phyloP scores from a whole-genome alignment of 1,140 invertebrate genomes.

The Aradophagus sp. region DNA sequence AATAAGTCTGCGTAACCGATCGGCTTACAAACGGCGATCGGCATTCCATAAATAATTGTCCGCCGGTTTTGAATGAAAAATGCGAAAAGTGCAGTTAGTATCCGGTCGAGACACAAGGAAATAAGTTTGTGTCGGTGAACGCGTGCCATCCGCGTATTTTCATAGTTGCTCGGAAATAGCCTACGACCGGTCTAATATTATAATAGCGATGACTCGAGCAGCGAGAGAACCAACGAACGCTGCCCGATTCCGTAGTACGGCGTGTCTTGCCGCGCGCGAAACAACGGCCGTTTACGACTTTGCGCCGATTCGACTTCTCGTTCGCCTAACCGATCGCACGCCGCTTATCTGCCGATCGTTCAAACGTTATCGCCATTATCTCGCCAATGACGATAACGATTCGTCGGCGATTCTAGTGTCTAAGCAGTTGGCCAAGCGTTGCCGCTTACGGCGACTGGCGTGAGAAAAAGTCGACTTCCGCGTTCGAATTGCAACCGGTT shows the following conservation, averaged over 20 bases:
- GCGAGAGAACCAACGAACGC: slow-evolving; percentile 36
- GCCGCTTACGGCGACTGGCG: no score
- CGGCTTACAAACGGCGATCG: no score
- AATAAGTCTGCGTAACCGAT: no score
- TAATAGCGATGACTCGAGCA: slow-evolving; percentile 67
- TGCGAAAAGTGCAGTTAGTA: no score
- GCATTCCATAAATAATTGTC: no score
- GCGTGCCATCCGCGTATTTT: slow-evolving; percentile 68
- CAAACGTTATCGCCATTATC: slow-evolving; percentile 7
- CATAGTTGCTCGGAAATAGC: slow-evolving; percentile 72
- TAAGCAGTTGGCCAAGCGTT: no score
- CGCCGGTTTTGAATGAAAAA: no score
- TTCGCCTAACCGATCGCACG: background rate
- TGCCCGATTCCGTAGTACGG: slow-evolving; percentile 32
- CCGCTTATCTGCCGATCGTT: background rate
- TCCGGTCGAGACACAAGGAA: slow-evolving; percentile 38
- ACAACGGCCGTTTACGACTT: slow-evolving; percentile 31
- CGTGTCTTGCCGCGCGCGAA: slow-evolving; percentile 40
- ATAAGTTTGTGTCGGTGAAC: slow-evolving; percentile 38
- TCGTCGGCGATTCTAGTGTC: slow-evolving; percentile 12
- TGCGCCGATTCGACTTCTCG: slow-evolving; percentile 14
- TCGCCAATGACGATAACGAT: slow-evolving; percentile 13
- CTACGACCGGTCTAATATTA: slow-evolving; percentile 69
- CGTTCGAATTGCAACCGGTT: slow-evolving; percentile 27
- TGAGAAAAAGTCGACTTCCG: slow-evolving; percentile 39